These are phyloP conservation scores for Papilio elwesi DNA, from an alignment of 2,888 invertebrate species.

Conservation along the genomic window DNA sequence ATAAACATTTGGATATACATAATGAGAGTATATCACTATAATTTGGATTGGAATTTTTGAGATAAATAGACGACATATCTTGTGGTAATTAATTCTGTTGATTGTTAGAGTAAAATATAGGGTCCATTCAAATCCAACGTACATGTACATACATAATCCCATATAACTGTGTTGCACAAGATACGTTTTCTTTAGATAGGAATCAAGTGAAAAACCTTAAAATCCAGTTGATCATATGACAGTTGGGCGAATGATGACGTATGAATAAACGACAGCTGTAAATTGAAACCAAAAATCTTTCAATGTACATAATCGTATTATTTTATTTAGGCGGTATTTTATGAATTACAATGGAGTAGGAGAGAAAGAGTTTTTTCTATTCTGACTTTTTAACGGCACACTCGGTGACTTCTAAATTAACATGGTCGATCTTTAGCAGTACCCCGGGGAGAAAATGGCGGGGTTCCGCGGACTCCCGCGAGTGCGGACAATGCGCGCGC, in stretches of 20 bases:
- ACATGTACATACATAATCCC: too few species aligned
- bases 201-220: too few species aligned
- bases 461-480: conserved; percentile 78
- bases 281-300: conserved; percentile 6
- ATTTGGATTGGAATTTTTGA: too few species aligned
- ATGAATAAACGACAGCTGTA: conserved; percentile 21
- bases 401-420: conserved; percentile 75
- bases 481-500: conserved; percentile 69
- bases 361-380: conserved; percentile 66
- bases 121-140: too few species aligned
- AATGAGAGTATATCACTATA: neutral
- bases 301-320: conserved; percentile 8
- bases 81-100: too few species aligned
- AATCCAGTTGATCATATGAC: too few species aligned
- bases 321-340: conserved; percentile 12
- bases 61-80: too few species aligned
- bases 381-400: conserved; percentile 68
- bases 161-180: too few species aligned
- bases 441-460: conserved; percentile 79
- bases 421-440: conserved; percentile 77
- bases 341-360: conserved; percentile 46
- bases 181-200: too few species aligned
- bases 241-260: neutral
- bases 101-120: too few species aligned
- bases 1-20: neutral